Conservation (phyloP, 2,888 invertebrate species). For the Carabus problematicus region DNA sequence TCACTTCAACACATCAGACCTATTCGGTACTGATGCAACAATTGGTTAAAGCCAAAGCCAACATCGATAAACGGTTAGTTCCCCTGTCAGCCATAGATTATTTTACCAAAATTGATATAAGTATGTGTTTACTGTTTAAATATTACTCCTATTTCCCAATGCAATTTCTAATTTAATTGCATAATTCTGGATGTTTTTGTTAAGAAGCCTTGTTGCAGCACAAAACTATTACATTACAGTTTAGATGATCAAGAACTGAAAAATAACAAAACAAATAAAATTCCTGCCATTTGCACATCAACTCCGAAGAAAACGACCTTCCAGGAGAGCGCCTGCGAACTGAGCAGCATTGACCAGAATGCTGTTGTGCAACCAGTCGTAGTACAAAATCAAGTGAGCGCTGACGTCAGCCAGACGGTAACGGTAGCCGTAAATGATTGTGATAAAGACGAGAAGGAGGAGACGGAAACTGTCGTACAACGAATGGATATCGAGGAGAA, state of each 20-base stretch:
- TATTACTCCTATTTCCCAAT: background rate
- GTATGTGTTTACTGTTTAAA: too few species aligned
- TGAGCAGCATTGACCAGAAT: constrained; percentile 16
- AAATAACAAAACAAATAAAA: constrained; percentile 19
- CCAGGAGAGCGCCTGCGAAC: constrained; percentile 24
- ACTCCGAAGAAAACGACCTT: constrained; percentile 32
- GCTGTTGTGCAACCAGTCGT: background rate
- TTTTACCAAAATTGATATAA: background rate
- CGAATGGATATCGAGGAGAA: constrained; percentile 25
- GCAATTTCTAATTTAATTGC: constrained; percentile 9
- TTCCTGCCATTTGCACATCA: constrained; percentile 33
- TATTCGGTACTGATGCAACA: constrained; percentile 52
- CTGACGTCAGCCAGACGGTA: background rate
- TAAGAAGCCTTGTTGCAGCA: constrained; percentile 27
- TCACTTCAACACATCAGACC: constrained; percentile 51
- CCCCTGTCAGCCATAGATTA: background rate
- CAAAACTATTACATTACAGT: constrained; percentile 36
- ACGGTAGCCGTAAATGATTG: constrained; percentile 8
- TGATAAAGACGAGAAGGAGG: constrained; percentile 17
- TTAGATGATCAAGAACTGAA: constrained; percentile 23
- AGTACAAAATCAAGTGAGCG: constrained; percentile 10
- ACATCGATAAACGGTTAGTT: constrained; percentile 56
- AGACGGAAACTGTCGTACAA: background rate
- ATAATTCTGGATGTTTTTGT: constrained; percentile 8
- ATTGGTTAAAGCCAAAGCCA: constrained; percentile 51